Conservation (phyloP, 2,797 vertebrate genomes). For the Vespertilio murinus region DNA sequence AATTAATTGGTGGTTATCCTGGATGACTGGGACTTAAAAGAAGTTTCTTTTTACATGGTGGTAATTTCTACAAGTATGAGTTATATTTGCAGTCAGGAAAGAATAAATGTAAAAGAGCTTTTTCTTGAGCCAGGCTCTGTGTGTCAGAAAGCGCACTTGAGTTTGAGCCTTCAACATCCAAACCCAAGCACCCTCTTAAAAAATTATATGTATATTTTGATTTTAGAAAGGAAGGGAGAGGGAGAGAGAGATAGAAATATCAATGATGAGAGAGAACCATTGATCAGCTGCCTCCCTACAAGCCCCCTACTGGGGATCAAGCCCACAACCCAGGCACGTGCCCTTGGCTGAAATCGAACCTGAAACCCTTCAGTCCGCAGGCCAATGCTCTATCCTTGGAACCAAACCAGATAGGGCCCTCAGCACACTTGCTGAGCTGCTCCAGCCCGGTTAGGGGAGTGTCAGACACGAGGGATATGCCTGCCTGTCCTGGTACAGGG, state of each 20-base stretch:
- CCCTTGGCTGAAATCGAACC: too few species aligned
- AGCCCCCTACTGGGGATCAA: too few species aligned
- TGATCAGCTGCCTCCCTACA: too few species aligned
- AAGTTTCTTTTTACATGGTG: background rate
- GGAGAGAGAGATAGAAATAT: too few species aligned
- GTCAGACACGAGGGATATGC: background rate
- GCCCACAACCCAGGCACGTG: too few species aligned
- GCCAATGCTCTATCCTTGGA: too few species aligned
- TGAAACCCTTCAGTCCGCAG: too few species aligned
- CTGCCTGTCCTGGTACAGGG: background rate
- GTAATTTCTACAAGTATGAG: background rate
- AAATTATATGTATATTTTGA: too few species aligned
- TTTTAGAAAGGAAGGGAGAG: too few species aligned
- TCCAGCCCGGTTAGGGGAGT: background rate
- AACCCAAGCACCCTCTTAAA: background rate
- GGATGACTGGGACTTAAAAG: background rate
- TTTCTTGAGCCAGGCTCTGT: background rate
- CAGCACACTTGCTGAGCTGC: background rate
- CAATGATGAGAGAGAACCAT: too few species aligned
- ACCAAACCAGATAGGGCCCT: too few species aligned
- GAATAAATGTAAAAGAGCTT: background rate
- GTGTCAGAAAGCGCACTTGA: background rate
- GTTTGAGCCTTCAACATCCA: background rate
- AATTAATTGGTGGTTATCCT: background rate
- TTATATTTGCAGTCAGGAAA: constrained; percentile 24